Percentiles rank a stretch among this genome's conserved stretches.
These are phyloP conservation scores for Hemicrepidius hirtus DNA, from an alignment of 2,888 invertebrate genomes.

Conservation along the genomic window DNA sequence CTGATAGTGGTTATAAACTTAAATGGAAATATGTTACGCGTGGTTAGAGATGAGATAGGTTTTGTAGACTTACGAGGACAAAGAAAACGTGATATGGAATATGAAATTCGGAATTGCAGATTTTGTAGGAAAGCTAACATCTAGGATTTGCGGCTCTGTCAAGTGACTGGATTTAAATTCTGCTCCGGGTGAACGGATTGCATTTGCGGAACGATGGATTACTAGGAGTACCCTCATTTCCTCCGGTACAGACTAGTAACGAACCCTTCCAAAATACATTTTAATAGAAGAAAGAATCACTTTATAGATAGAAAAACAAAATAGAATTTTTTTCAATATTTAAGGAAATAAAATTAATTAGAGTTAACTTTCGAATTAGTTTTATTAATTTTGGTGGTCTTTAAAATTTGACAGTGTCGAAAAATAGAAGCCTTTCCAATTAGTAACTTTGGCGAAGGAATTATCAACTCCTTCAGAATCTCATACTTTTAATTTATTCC, in stretches of 20 bases:
- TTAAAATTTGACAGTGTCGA: not conserved
- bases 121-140: conserved; percentile 56
- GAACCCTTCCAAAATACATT: too few species aligned
- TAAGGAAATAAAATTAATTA: not conserved
- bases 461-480: conserved; percentile 34
- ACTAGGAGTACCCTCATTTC: conserved; percentile 13
- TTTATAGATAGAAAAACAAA: too few species aligned
- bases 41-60: conserved; percentile 56
- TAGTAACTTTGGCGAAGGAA: conserved; percentile 24
- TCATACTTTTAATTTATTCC: conserved; percentile 44
- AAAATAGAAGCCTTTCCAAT: conserved; percentile 28
- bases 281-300: too few species aligned
- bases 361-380: conserved; percentile 3
- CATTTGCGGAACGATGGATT: conserved; percentile 36
- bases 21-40: conserved; percentile 56
- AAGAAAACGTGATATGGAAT: conserved; percentile 64
- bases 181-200: conserved; percentile 39
- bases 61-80: conserved; percentile 59
- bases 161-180: conserved; percentile 52
- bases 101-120: conserved; percentile 63
- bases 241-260: not conserved
- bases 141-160: conserved; percentile 57
- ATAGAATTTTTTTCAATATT: not conserved
- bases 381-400: conserved; percentile 7
- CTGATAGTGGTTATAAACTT: conserved; percentile 34